Conservation (phyloP, 2,888 invertebrate species). For the Cheilosia pagana region DNA sequence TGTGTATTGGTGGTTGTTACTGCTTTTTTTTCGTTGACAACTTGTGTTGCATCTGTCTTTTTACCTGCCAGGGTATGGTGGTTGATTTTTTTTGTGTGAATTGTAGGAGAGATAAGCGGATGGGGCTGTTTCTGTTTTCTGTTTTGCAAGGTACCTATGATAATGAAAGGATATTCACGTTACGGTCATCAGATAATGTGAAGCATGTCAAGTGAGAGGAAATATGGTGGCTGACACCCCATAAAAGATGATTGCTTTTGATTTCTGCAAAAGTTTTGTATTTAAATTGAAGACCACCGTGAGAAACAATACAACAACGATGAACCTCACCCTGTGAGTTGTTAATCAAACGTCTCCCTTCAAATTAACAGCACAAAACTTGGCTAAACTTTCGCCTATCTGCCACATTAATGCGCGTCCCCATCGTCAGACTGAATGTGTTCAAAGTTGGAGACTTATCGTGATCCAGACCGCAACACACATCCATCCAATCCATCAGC, state of each 20-base stretch:
- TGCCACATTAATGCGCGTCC: constrained; percentile 4
- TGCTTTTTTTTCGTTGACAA: constrained; percentile 19
- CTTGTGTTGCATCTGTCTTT: constrained; percentile 14
- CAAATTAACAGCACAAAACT: not conserved
- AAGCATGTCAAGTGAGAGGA: constrained; percentile 30
- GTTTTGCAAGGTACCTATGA: constrained; percentile 20
- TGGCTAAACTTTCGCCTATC: not conserved
- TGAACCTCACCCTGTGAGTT: not conserved
- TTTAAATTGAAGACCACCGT: not conserved
- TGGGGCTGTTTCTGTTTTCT: constrained; percentile 6
- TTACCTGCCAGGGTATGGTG: constrained; percentile 33
- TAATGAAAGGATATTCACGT: constrained; percentile 56
- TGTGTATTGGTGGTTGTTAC: constrained; percentile 5
- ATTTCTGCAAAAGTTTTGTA: not conserved
- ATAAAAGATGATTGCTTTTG: not conserved
- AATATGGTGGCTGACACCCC: constrained; percentile 23
- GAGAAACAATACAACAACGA: no score
- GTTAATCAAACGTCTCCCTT: not conserved
- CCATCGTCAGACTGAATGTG: constrained; percentile 10
- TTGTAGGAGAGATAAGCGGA: constrained; percentile 63
- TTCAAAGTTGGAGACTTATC: constrained; percentile 14
- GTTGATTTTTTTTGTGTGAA: constrained; percentile 24
- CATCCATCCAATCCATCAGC: not conserved
- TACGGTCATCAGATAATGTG: constrained; percentile 33
- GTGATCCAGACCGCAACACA: constrained; percentile 36